Base-by-base conservation (phyloP, 2,888 invertebrate species). In the Clostera curtula region DNA sequence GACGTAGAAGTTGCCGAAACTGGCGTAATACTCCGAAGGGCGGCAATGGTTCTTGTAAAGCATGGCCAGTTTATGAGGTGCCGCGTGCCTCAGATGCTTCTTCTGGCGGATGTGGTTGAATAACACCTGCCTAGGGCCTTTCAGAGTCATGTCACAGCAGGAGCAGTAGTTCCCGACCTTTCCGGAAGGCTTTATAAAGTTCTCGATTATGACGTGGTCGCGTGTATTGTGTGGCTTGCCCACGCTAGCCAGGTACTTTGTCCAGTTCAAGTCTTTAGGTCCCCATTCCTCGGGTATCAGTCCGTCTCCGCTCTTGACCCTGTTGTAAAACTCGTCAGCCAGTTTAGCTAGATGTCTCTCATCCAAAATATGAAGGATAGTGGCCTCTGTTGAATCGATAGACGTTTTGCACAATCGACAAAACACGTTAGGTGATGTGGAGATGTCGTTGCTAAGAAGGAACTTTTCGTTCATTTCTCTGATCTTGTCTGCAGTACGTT, bases 91-190 rank as follows among this genome's bases (percentile, higher is more conserved):
- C 22, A 83, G 40, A 49, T 83, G 83, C 41, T 83, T 83, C 49
- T 83, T 83, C 49, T 83, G 83, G 1, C 83, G 73, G 3, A 82
- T 77, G 24, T 83, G 83, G 24, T 82, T 83, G 52, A 83, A 83
- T 1, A 83, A 44, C 11, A 83, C 77, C 43, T 83, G 83, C 3
- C 83, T 49, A 0, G 82, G 82, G 2, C 83, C 83, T 26, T 83
- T 83, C 21, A 83, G 26, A 0, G 72, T 77, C 74, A 82, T 75
- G 9, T 80, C 83, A 25, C 83, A 83, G 31, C 82, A 82, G 0
- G 68, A 61, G 34, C 83, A 83, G 30, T 65, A 75, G 37, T 82
- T 82, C 0, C 75, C 71, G 3, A 79, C 63, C 50, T 83, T 83
- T 0, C 79, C 79, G 0, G 77, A 72, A 0, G 83, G 75, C 24